These are phyloP conservation scores for Teleogryllus occipitalis DNA, from an alignment of 1,140 invertebrate genomes.

Conservation along the genomic window DNA sequence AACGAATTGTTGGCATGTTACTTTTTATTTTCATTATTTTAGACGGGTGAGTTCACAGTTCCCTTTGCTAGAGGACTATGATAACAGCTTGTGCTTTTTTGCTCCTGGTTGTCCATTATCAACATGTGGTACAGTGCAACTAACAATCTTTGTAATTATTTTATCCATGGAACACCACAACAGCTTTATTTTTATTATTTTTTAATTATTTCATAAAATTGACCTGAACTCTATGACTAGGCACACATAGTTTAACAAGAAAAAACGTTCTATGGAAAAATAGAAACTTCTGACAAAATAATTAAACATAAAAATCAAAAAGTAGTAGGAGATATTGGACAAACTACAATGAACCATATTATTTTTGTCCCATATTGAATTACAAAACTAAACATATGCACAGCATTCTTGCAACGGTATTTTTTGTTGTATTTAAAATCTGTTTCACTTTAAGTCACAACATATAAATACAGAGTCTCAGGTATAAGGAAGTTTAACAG, in stretches of 20 bases:
- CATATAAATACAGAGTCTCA: conserved; percentile 22
- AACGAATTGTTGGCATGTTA: conserved; percentile 12
- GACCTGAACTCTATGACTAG: conserved; percentile 26
- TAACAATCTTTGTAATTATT: conserved; percentile 11
- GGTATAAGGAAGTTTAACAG: conserved; percentile 20
- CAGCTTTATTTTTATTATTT: conserved; percentile 15
- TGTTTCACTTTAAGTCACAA: conserved; percentile 18
- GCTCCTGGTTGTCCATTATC: background rate
- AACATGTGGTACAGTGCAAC: conserved; percentile 3
- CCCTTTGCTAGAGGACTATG: background rate
- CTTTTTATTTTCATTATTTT: conserved; percentile 6
- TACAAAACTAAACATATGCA: conserved; percentile 28
- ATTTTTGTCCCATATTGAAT: conserved; percentile 22
- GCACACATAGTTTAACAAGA: conserved; percentile 27
- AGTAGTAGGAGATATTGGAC: conserved; percentile 22
- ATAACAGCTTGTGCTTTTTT: conserved; percentile 12
- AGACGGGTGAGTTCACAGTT: conserved; percentile 1
- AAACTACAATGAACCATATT: conserved; percentile 23
- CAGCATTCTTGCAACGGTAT: conserved; percentile 24
- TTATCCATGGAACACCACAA: conserved; percentile 20
- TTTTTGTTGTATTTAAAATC: conserved; percentile 20
- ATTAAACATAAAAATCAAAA: conserved; percentile 24
- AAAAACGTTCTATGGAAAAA: conserved; percentile 26
- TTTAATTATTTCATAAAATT: conserved; percentile 23
- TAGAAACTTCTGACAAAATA: conserved; percentile 28